These are phyloP conservation scores for Whitmania pigra DNA, from an alignment of 1,140 invertebrate genomes.

Conservation along the genomic window DNA sequence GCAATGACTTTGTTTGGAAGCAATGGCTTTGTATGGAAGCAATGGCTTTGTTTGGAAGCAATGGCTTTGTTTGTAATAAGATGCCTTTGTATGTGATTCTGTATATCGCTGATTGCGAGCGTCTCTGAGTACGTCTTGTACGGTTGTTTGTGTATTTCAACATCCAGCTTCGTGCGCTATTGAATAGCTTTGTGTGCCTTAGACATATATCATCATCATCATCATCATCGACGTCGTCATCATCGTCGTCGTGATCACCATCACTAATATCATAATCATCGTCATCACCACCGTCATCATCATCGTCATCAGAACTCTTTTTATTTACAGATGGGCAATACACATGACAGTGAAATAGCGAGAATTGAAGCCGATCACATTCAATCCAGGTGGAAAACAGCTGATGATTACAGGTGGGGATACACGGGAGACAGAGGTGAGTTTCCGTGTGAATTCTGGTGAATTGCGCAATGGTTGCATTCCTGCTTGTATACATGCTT, in stretches of 20 bases:
- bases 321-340: slow-evolving; percentile 16
- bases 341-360: slow-evolving; percentile 18
- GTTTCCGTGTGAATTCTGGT: neutral
- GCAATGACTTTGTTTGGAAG: too few relatives aligned
- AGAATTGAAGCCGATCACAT: slow-evolving; percentile 19
- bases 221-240: slow-evolving; percentile 10
- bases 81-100: too few relatives aligned
- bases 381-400: slow-evolving; percentile 15
- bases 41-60: too few relatives aligned
- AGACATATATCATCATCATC: slow-evolving; percentile 7
- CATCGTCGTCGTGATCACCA: slow-evolving; percentile 6
- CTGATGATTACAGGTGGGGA: slow-evolving; percentile 18
- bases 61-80: too few relatives aligned
- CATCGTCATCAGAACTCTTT: slow-evolving; percentile 8
- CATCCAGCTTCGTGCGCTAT: too few relatives aligned
- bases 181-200: too few relatives aligned
- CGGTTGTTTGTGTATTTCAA: too few relatives aligned
- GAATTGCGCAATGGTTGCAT: neutral
- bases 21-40: too few relatives aligned
- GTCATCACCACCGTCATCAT: slow-evolving; percentile 11
- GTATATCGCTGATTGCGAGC: too few relatives aligned
- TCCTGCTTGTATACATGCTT: too few relatives aligned
- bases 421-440: slow-evolving; percentile 18
- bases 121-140: too few relatives aligned
- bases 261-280: slow-evolving; percentile 12